Percentiles rank a stretch among this genome's conserved stretches.
phyloP scores from a whole-genome alignment of 2,888 invertebrate species.

The Meandrusa payeni region DNA sequence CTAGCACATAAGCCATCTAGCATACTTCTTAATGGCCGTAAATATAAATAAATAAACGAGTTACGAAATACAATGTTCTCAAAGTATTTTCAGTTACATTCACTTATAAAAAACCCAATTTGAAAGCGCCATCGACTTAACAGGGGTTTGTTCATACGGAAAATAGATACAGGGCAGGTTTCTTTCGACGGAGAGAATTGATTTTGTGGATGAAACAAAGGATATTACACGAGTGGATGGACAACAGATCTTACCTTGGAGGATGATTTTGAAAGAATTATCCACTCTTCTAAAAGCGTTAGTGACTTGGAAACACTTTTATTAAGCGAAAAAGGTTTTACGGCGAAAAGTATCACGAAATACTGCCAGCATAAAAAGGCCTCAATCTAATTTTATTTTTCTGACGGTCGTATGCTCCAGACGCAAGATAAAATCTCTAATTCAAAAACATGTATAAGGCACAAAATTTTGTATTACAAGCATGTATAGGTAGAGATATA shows the following conservation, averaged over 20 bases:
- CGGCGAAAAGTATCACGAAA: neutral
- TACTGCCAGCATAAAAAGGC: too few relatives aligned
- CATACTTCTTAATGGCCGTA: too few relatives aligned
- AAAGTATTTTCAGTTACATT: too few relatives aligned
- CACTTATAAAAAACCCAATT: conserved; percentile 12
- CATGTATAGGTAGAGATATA: too few relatives aligned
- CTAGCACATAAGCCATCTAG: too few relatives aligned
- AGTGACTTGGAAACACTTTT: conserved; percentile 13
- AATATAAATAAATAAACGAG: too few relatives aligned
- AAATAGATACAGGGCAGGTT: conserved; percentile 34
- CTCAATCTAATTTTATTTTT: too few relatives aligned
- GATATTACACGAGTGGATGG: conserved; percentile 27
- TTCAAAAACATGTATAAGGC: too few relatives aligned
- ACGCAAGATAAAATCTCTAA: too few relatives aligned
- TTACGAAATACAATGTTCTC: too few relatives aligned
- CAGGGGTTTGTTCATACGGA: conserved; percentile 34
- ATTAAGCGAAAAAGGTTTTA: conserved; percentile 15
- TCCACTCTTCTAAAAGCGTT: conserved; percentile 18
- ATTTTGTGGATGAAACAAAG: conserved; percentile 36
- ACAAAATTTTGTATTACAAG: too few relatives aligned
- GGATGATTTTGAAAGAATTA: conserved; percentile 16
- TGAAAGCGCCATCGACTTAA: conserved; percentile 28
- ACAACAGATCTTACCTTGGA: conserved; percentile 11
- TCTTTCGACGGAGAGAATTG: conserved; percentile 34
- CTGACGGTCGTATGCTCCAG: too few relatives aligned